phyloP scores from a whole-genome alignment of 1,140 invertebrate genomes.

The Apis florea region DNA sequence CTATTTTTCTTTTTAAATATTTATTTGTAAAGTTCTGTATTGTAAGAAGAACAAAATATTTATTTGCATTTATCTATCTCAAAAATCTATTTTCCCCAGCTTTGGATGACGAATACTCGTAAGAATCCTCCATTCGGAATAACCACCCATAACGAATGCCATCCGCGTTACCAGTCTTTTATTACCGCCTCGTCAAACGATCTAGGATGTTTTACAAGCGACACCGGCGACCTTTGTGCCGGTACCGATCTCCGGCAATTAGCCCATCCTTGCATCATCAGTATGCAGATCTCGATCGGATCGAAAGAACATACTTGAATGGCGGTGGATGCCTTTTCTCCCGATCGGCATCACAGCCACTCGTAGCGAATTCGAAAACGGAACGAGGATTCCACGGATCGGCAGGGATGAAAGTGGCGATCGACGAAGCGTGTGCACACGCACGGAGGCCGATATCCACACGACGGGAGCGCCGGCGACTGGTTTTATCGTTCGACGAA shows the following conservation, averaged over 20 bases:
- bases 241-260: slow-evolving; percentile 1
- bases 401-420: slow-evolving; percentile 36
- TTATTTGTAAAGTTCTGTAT: too few relatives aligned
- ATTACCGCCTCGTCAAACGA: background rate
- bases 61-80: too few relatives aligned
- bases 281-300: slow-evolving; percentile 20
- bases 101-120: too few relatives aligned
- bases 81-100: too few relatives aligned
- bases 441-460: slow-evolving; percentile 1
- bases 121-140: background rate
- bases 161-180: background rate
- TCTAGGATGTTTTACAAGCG: background rate
- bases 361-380: slow-evolving; percentile 14
- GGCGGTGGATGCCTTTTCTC: background rate
- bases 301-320: background rate
- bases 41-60: too few relatives aligned
- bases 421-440: background rate
- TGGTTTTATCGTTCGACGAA: slow-evolving; percentile 50
- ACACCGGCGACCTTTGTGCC: slow-evolving; percentile 6
- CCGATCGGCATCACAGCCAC: background rate
- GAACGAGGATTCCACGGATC: background rate
- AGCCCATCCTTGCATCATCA: background rate
- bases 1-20: too few relatives aligned
- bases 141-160: background rate
- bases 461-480: slow-evolving; percentile 35